Evolutionary conservation across 2,113 vertebrate species (phyloP).

Genomic region (Orthonyx spaldingii): DNA sequence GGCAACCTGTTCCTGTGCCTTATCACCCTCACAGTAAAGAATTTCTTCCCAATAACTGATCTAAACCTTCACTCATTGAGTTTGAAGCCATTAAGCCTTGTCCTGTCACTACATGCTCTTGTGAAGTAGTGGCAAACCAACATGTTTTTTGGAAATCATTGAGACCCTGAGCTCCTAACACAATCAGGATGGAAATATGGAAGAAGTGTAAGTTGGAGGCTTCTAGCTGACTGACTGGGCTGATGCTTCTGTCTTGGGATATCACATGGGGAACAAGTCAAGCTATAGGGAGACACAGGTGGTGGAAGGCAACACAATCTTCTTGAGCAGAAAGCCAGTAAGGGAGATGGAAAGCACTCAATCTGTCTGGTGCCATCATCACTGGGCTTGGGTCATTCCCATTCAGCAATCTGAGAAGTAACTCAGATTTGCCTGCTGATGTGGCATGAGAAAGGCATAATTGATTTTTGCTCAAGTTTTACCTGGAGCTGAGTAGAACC

Average conservation of each 20-base stretch:
- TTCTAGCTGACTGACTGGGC: not conserved
- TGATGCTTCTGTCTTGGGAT: not conserved
- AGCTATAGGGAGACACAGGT: not conserved
- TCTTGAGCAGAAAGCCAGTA: not conserved
- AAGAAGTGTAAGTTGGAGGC: not conserved
- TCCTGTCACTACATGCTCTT: not conserved
- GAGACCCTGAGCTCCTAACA: not conserved
- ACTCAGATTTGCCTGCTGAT: not conserved
- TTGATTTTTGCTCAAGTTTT: not conserved
- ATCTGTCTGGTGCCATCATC: not conserved
- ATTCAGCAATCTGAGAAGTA: not conserved
- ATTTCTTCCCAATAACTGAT: not conserved
- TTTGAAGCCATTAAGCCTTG: not conserved
- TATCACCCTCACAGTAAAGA: not conserved
- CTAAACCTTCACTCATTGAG: not conserved
- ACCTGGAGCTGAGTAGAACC: not conserved
- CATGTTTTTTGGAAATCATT: not conserved
- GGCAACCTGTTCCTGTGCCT: not conserved
- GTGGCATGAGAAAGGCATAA: not conserved
- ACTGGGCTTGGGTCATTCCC: not conserved
- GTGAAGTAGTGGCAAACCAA: not conserved
- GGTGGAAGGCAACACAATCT: not conserved
- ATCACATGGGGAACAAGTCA: accelerated
- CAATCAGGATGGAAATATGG: not conserved
- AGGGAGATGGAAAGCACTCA: not conserved